A percentile compares a stretch with the other conserved stretches of the same genome.
Evolutionary conservation across 2,888 invertebrate species (phyloP).

Genomic region (Flexamia atlantica): DNA sequence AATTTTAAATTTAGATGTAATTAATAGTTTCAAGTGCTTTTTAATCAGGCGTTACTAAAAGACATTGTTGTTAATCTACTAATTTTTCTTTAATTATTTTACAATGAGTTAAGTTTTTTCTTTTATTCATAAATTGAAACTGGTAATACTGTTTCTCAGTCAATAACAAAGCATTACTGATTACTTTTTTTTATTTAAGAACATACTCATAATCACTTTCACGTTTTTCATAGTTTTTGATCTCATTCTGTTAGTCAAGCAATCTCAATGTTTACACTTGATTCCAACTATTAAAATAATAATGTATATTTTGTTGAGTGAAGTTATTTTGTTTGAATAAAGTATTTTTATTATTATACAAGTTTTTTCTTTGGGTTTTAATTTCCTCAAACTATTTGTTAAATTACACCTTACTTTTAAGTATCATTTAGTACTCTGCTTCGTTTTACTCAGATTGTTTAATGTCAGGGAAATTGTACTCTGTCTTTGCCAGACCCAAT

Average conservation of each 20-base stretch:
- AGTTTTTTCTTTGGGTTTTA: too few species aligned
- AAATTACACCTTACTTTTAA: too few species aligned
- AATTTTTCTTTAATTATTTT: background rate
- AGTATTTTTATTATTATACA: background rate
- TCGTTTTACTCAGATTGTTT: too few species aligned
- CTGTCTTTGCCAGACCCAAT: too few species aligned
- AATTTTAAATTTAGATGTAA: background rate
- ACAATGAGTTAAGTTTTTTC: background rate
- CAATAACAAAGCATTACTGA: too few species aligned
- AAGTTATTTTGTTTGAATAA: conserved; percentile 35
- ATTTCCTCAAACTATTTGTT: too few species aligned
- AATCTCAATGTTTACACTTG: background rate
- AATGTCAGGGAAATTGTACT: too few species aligned
- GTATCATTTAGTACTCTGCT: too few species aligned
- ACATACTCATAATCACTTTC: background rate
- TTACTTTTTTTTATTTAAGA: too few species aligned
- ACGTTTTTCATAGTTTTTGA: conserved; percentile 5
- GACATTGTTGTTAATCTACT: background rate
- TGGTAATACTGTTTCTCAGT: too few species aligned
- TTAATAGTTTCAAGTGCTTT: background rate
- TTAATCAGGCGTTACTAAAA: background rate
- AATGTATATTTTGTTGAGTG: conserved; percentile 28
- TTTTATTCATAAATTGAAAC: too few species aligned
- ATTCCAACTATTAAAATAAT: background rate
- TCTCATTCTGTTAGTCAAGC: background rate